These are phyloP conservation scores for Muscina levida DNA, from an alignment of 2,888 invertebrate genomes.

Conservation along the genomic window DNA sequence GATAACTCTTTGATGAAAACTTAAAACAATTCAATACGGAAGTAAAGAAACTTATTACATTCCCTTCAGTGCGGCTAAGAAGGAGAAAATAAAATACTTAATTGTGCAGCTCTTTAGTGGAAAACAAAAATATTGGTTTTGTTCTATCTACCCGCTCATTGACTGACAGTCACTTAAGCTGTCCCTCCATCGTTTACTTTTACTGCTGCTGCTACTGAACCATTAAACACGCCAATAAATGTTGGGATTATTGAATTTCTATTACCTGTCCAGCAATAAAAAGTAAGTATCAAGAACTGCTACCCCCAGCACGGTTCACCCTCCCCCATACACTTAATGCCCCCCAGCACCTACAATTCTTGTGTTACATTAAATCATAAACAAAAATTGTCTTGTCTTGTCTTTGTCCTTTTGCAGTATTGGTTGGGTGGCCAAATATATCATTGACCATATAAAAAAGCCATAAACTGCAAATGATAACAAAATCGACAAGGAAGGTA, in stretches of 20 bases:
- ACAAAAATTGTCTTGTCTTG: too few relatives aligned
- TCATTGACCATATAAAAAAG: slow-evolving; percentile 30
- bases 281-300: slow-evolving; percentile 34
- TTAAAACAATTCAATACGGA: background rate
- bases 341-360: background rate
- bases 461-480: slow-evolving; percentile 5
- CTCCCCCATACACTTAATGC: background rate
- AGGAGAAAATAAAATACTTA: slow-evolving; percentile 5
- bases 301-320: background rate
- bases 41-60: background rate
- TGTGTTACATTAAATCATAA: too few relatives aligned
- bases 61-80: background rate
- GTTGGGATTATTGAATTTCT: slow-evolving; percentile 62
- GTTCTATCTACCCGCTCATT: too few relatives aligned
- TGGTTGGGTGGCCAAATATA: background rate
- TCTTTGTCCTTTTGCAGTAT: too few relatives aligned
- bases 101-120: background rate
- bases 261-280: slow-evolving; percentile 55
- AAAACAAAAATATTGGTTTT: too few relatives aligned
- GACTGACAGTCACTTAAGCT: too few relatives aligned
- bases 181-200: slow-evolving; percentile 1
- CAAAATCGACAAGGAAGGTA: background rate
- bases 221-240: slow-evolving; percentile 49
- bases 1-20: background rate
- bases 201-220: background rate